Percentiles rank a stretch among this genome's conserved stretches.
Evolutionary conservation across 2,113 vertebrate genomes (phyloP).

Genomic region (Centrocercus urophasianus): DNA sequence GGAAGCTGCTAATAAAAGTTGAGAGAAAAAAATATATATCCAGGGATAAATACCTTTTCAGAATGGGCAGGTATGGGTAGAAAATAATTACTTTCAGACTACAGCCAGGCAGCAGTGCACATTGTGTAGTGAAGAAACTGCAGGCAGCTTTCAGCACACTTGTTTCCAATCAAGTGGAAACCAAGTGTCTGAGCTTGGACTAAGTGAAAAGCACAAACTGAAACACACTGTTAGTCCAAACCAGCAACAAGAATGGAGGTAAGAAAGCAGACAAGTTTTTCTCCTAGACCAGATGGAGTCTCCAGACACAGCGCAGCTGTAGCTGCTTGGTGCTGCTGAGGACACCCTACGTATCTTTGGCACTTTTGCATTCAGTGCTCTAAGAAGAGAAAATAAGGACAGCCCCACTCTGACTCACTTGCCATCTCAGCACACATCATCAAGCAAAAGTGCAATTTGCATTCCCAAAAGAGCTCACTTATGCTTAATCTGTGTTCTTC

Average conservation of each 20-base stretch:
- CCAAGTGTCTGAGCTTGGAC: neutral
- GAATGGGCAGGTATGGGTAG: neutral
- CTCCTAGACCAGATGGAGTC: neutral
- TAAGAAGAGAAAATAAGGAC: neutral
- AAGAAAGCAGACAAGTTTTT: neutral
- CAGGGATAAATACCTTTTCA: neutral
- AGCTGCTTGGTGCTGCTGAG: neutral
- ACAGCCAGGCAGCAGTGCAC: neutral
- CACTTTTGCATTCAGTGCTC: neutral
- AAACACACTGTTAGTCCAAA: neutral
- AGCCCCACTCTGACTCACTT: neutral
- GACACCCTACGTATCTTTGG: neutral
- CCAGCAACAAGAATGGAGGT: neutral
- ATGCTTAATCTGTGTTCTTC: neutral
- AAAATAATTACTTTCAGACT: constrained; percentile 45
- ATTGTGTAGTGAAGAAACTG: neutral
- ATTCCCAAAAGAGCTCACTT: neutral
- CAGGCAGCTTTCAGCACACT: constrained; percentile 1
- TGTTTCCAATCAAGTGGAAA: constrained; percentile 39
- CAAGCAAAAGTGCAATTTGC: neutral
- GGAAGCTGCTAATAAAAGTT: neutral
- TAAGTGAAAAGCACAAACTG: constrained; percentile 3
- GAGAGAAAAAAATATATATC: neutral
- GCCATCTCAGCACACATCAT: neutral
- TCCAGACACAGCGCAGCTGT: neutral